Evolutionary conservation across 2,888 invertebrate species (phyloP), one percentile per base, ranked within the genome.

Genomic region (Hanleya hanleyi): DNA sequence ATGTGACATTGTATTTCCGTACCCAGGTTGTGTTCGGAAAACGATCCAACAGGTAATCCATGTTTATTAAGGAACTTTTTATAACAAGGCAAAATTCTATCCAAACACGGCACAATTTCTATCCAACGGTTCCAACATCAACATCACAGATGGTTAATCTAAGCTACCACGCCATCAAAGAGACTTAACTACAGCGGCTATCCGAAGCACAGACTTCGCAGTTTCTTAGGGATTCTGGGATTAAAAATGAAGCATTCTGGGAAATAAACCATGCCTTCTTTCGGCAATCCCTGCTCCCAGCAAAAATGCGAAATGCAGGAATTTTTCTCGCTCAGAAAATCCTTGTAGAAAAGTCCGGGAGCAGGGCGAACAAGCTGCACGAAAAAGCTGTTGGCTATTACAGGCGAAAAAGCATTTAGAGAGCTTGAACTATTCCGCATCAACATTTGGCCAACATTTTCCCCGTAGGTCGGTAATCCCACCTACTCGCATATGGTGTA

Each of bases 41-140:
- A 57, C 29, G 62, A 22, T 35, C n/a, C 35, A 62, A 37, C 37
- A 68, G 26, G 22, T 57, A 51, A 68, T 69, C 61, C 57, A 57
- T 57, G 57, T 57, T 7, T 26, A 3, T 57, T 9, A 12, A 41
- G n/a, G n/a, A n/a, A n/a, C n/a, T n/a, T n/a, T n/a, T n/a, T n/a
- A n/a, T n/a, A n/a, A n/a, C n/a, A n/a, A n/a, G n/a, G n/a, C n/a
- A n/a, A n/a, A n/a, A n/a, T n/a, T n/a, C n/a, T n/a, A n/a, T n/a
- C n/a, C n/a, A n/a, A n/a, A n/a, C n/a, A n/a, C n/a, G n/a, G n/a
- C n/a, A n/a, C n/a, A n/a, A n/a, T n/a, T n/a, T n/a, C n/a, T n/a
- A n/a, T n/a, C n/a, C n/a, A n/a, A n/a, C n/a, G n/a, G n/a, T n/a
- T n/a, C n/a, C n/a, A n/a, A n/a, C n/a, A n/a, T n/a, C n/a, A n/a